A percentile compares a stretch with the other conserved stretches of the same genome.
Conservation (phyloP, 2,797 vertebrate species). For the Ibycter americanus region DNA sequence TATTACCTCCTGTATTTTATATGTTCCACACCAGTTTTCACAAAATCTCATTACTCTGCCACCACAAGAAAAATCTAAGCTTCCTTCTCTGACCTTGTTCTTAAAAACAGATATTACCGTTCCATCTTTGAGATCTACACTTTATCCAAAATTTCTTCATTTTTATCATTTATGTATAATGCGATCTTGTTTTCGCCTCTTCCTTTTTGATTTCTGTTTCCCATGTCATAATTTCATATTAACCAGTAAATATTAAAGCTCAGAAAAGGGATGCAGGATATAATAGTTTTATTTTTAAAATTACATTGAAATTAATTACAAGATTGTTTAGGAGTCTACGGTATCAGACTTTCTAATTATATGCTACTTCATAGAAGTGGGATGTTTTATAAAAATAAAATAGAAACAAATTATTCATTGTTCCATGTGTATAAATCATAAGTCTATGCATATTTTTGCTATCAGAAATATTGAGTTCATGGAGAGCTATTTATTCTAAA, state of each 20-base stretch:
- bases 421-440: neutral
- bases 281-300: neutral
- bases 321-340: neutral
- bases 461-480: neutral
- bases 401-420: neutral
- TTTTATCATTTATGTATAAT: neutral
- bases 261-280: neutral
- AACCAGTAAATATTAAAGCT: neutral
- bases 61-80: neutral
- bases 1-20: neutral
- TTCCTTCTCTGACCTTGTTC: neutral
- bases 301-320: neutral
- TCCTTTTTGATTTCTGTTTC: neutral
- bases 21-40: neutral
- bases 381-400: rapidly evolving
- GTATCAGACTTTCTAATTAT: neutral
- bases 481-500: neutral
- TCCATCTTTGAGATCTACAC: neutral
- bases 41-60: neutral
- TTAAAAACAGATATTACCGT: neutral
- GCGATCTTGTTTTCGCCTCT: neutral
- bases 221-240: neutral
- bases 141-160: neutral
- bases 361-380: neutral
- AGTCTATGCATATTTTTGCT: neutral